Percentiles rank a stretch among this genome's conserved stretches.
Evolutionary conservation across 2,113 vertebrate genomes (phyloP).

Genomic region (Laticauda colubrina): DNA sequence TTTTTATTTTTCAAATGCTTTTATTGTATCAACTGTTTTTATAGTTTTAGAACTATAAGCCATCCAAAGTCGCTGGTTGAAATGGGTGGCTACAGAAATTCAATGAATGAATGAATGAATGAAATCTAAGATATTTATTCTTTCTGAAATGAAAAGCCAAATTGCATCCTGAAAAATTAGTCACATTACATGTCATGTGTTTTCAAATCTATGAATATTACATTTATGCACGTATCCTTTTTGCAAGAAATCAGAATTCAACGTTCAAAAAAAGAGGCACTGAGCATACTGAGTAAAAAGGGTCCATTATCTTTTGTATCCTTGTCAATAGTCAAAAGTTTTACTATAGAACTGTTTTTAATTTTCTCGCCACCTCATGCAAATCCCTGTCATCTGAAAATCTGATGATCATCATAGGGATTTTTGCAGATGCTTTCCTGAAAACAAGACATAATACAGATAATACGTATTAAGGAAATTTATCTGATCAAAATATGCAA

Average conservation of each 20-base stretch:
- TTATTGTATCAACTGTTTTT: not conserved
- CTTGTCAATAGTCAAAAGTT: not conserved
- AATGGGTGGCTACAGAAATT: not conserved
- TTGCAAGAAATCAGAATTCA: not conserved
- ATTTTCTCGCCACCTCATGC: not conserved
- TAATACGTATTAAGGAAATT: not conserved
- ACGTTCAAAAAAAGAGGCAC: not conserved
- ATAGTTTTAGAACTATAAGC: not conserved
- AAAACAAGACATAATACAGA: not conserved
- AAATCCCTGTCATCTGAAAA: not conserved
- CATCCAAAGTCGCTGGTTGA: not conserved
- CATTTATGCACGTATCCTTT: not conserved
- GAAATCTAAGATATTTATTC: not conserved
- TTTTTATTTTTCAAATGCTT: not conserved
- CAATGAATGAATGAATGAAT: not conserved
- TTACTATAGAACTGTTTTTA: not conserved
- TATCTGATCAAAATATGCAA: not conserved
- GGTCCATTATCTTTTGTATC: not conserved
- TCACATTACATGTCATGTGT: not conserved
- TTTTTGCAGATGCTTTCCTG: not conserved
- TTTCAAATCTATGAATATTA: not conserved
- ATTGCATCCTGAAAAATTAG: not conserved
- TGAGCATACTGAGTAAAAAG: not conserved
- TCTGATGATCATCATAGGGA: not conserved
- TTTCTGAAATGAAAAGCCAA: not conserved